A percentile compares a stretch with the other conserved stretches of the same genome.
These are phyloP conservation scores for Palloptera scutellata DNA, from an alignment of 2,888 invertebrate genomes.

Conservation along the genomic window DNA sequence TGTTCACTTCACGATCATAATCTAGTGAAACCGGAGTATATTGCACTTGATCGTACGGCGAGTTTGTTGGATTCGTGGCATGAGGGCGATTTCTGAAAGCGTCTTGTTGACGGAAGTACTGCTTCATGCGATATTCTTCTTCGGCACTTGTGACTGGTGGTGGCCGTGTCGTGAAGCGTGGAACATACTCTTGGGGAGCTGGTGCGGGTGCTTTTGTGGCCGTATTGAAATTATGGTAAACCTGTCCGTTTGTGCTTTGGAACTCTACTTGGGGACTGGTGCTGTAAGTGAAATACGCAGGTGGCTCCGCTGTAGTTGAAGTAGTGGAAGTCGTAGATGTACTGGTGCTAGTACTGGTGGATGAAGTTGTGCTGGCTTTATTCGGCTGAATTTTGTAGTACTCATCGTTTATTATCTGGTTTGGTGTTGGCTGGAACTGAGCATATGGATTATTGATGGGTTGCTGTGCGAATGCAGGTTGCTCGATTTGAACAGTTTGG, in stretches of 20 bases:
- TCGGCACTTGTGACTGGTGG: conserved; percentile 47
- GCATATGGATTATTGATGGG: conserved; percentile 54
- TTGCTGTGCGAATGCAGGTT: conserved; percentile 38
- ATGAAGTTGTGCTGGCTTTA: conserved; percentile 51
- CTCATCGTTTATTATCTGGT: conserved; percentile 59
- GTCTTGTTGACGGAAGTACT: conserved; percentile 62
- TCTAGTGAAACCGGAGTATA: conserved; percentile 56
- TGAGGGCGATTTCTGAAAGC: conserved; percentile 61
- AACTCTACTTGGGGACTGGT: conserved; percentile 56
- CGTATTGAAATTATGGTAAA: conserved; percentile 51
- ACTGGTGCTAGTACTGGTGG: conserved; percentile 64
- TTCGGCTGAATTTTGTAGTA: conserved; percentile 52
- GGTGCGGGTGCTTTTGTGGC: conserved; percentile 27
- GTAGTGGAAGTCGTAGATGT: conserved; percentile 66
- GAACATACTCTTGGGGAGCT: conserved; percentile 44
- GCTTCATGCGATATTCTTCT: conserved; percentile 62
- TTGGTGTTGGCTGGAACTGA: conserved; percentile 53
- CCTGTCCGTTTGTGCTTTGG: conserved; percentile 55
- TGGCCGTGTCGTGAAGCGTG: conserved; percentile 52
- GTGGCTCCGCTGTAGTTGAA: conserved; percentile 52
- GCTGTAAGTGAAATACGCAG: conserved; percentile 53
- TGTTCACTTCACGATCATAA: conserved; percentile 47
- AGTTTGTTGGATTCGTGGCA: conserved; percentile 43
- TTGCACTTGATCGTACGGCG: conserved; percentile 55
- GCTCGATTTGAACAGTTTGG: conserved; percentile 50